Evolutionary conservation across 2,797 vertebrate genomes (phyloP).

Genomic region (Pseudomugil gertrudae): DNA sequence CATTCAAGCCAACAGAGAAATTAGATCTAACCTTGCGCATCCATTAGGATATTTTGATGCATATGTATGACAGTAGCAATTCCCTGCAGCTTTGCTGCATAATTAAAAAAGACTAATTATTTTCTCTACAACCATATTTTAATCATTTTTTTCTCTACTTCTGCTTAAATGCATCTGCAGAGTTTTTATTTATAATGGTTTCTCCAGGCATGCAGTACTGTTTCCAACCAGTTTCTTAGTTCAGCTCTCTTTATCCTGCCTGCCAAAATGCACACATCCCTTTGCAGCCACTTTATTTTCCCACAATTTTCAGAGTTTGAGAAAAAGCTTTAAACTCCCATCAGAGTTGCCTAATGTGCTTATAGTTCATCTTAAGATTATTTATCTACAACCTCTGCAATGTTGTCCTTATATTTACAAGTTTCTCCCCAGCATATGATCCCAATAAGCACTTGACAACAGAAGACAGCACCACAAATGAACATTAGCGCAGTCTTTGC

Average conservation of each 20-base stretch:
- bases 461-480: neutral
- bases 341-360: conserved; percentile 1
- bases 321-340: neutral
- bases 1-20: neutral
- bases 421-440: conserved; percentile 11
- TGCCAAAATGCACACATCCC: conserved; percentile 26
- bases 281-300: conserved; percentile 19
- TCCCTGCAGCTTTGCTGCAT: conserved; percentile 11
- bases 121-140: neutral
- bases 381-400: conserved; percentile 6
- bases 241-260: conserved; percentile 13
- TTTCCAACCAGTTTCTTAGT: conserved; percentile 24
- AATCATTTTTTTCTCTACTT: neutral
- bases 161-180: conserved; percentile 8
- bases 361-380: conserved; percentile 5
- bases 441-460: conserved; percentile 25
- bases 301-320: neutral
- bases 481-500: neutral
- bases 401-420: conserved; percentile 4
- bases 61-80: neutral
- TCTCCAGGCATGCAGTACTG: conserved; percentile 15
- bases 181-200: conserved; percentile 30
- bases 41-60: neutral
- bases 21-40: neutral
- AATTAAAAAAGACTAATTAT: conserved; percentile 3